phyloP scores from a whole-genome alignment of 2,113 vertebrate genomes.

The Ammospiza nelsoni region DNA sequence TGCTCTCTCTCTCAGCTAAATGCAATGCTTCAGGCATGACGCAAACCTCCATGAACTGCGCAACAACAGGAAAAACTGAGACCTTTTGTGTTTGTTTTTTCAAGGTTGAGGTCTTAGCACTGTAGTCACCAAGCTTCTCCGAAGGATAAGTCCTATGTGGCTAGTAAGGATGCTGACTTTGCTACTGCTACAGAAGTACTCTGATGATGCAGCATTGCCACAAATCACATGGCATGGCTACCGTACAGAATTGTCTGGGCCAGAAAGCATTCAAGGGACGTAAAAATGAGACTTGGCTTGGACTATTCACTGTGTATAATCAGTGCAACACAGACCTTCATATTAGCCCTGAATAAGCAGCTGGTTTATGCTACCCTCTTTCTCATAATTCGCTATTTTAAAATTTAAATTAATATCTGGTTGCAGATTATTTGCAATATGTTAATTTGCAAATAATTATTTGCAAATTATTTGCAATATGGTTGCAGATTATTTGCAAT shows the following conservation, averaged over 20 bases:
- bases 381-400: neutral
- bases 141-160: neutral
- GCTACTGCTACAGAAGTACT: neutral
- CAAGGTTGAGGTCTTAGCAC: neutral
- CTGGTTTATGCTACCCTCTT: neutral
- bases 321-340: neutral
- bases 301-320: neutral
- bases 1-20: neutral
- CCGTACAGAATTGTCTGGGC: neutral
- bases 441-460: no score
- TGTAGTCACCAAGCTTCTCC: neutral
- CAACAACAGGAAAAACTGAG: neutral
- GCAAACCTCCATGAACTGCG: neutral
- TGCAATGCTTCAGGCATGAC: neutral
- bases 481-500: neutral
- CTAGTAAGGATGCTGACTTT: neutral
- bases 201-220: accelerated
- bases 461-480: neutral
- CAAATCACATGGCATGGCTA: neutral
- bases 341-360: neutral
- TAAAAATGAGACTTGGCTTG: neutral
- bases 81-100: neutral
- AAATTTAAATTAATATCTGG: neutral
- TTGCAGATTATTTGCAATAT: neutral
- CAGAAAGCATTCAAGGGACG: neutral